phyloP scores from a whole-genome alignment of 2,113 vertebrate species.

The Trinectes maculatus region DNA sequence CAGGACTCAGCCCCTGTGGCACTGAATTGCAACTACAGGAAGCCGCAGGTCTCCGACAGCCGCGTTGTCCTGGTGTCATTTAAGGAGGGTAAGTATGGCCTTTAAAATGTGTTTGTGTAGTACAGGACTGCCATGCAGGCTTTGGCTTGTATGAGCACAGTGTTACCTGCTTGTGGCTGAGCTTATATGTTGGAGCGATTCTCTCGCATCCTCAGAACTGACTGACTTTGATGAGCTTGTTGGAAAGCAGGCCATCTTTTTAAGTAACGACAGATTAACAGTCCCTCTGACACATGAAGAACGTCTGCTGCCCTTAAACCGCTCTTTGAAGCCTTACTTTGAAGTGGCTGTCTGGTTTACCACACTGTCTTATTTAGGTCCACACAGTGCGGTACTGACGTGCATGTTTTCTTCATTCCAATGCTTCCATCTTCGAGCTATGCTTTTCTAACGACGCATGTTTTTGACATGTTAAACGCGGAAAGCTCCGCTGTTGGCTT shows the following conservation, averaged over 20 bases:
- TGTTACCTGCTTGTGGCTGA: conserved; percentile 42
- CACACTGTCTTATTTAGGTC: conserved; percentile 40
- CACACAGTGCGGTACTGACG: conserved; percentile 32
- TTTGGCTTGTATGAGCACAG: conserved; percentile 22
- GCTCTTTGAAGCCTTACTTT: conserved; percentile 49
- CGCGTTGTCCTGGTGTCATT: conserved; percentile 89
- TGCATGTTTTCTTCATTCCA: conserved; percentile 58
- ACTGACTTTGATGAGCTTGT: conserved; percentile 40
- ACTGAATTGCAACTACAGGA: conserved; percentile 88
- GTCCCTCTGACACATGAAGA: conserved; percentile 36
- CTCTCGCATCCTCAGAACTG: conserved; percentile 12
- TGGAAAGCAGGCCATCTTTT: conserved; percentile 18
- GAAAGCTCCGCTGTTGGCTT: conserved; percentile 31
- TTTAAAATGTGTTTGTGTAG: conserved; percentile 27
- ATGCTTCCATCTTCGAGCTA: conserved; percentile 34
- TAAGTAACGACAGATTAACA: conserved; percentile 26
- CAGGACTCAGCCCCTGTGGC: conserved; percentile 80
- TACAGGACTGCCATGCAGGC: conserved; percentile 27
- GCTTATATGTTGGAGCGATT: conserved; percentile 30
- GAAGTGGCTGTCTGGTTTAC: conserved; percentile 43
- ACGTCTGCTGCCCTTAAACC: conserved; percentile 50
- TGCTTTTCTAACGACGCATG: conserved; percentile 46
- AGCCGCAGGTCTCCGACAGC: conserved; percentile 82
- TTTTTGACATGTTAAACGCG: conserved; percentile 39
- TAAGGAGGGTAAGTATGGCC: conserved; percentile 84